Evolutionary conservation across 2,888 invertebrate species (phyloP).

Genomic region (Acrobeloides nanus): DNA sequence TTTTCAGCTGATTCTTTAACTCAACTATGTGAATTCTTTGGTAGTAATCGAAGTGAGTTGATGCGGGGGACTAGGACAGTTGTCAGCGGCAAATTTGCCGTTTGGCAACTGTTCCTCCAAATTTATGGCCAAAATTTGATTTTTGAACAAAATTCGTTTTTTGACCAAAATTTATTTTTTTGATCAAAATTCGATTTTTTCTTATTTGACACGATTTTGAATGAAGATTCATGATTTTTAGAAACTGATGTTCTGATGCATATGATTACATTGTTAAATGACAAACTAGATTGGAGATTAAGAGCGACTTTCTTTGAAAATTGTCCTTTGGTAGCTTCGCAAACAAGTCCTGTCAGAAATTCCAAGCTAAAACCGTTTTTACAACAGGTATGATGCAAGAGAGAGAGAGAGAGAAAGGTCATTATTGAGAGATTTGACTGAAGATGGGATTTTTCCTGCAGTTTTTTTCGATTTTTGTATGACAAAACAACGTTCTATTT

Average conservation of each 20-base stretch:
- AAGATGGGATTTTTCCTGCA: no score
- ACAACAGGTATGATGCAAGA: conserved; percentile 72
- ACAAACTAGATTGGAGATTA: conserved; percentile 84
- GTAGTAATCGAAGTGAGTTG: conserved; percentile 15
- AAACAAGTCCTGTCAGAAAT: conserved; percentile 72
- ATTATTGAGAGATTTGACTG: no score
- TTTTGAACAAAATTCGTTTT: no score
- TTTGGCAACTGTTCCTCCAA: no score
- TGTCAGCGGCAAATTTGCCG: conserved; percentile 4
- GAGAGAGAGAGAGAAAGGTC: no score
- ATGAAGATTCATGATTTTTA: no score
- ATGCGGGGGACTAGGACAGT: not conserved
- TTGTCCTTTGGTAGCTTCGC: conserved; percentile 85
- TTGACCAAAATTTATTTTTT: no score
- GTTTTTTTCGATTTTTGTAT: no score
- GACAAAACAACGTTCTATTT: no score
- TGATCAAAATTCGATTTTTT: no score
- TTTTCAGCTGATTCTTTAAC: conserved; percentile 18
- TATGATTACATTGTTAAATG: conserved; percentile 94
- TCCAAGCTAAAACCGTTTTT: conserved; percentile 81
- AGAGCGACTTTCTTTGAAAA: conserved; percentile 88
- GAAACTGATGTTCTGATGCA: conserved; percentile 65
- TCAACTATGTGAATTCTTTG: conserved; percentile 29
- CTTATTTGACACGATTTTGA: no score
- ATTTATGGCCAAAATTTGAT: no score